A percentile compares a stretch with the other conserved stretches of the same genome.
These are phyloP conservation scores for Pteruthius melanotis DNA, from an alignment of 2,113 vertebrate species.

Conservation along the genomic window DNA sequence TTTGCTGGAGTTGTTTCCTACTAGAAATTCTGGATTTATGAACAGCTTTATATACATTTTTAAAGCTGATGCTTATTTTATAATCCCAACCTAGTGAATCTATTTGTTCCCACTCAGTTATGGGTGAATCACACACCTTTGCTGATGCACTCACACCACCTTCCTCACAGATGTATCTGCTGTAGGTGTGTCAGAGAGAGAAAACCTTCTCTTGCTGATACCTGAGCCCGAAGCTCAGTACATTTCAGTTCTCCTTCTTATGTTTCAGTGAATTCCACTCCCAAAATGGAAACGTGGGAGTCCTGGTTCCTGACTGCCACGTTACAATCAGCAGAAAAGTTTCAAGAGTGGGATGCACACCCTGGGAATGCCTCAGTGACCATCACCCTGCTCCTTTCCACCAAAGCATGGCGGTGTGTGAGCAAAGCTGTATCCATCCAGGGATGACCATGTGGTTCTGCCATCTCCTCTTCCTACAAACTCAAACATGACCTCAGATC, in stretches of 20 bases:
- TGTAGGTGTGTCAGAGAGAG: background rate
- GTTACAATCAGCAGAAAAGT: background rate
- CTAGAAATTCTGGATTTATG: background rate
- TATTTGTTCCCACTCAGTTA: background rate
- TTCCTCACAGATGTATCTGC: background rate
- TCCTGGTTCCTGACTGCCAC: background rate
- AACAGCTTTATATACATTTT: background rate
- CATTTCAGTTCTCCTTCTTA: background rate
- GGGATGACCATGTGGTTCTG: accelerated
- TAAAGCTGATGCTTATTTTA: background rate
- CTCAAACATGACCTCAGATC: background rate
- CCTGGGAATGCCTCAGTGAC: background rate
- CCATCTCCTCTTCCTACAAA: background rate
- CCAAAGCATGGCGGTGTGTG: background rate
- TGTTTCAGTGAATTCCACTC: background rate
- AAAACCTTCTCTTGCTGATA: background rate
- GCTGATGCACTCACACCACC: background rate
- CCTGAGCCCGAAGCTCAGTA: background rate
- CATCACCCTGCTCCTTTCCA: background rate
- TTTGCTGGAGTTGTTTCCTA: background rate
- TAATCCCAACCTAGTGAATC: background rate
- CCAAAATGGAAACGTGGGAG: background rate
- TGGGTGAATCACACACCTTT: background rate
- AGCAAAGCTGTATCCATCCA: background rate
- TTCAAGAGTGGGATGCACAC: accelerated